These are phyloP conservation scores for Habrosyne pyritoides DNA, from an alignment of 2,888 invertebrate species.

Conservation along the genomic window DNA sequence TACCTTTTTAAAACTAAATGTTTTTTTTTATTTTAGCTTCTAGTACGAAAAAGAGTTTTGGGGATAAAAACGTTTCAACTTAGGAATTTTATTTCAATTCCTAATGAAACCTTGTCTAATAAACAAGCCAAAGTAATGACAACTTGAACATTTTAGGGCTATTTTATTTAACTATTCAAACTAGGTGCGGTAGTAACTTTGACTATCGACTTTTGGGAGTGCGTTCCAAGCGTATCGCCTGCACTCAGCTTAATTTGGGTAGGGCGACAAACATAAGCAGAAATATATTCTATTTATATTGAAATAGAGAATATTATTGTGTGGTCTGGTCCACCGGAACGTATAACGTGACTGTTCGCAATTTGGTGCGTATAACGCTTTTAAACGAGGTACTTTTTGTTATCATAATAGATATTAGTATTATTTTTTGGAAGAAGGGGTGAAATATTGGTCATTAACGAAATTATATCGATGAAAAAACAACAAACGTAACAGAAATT, in stretches of 20 bases:
- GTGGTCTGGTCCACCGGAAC: conserved; percentile 28
- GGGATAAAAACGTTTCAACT: neutral
- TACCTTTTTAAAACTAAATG: neutral
- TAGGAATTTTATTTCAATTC: neutral
- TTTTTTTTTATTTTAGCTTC: too few relatives aligned
- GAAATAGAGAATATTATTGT: conserved; percentile 1
- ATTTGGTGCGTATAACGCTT: conserved; percentile 2
- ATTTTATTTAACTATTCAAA: conserved; percentile 26
- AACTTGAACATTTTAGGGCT: conserved; percentile 13
- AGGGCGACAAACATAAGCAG: conserved; percentile 17
- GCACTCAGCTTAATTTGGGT: conserved; percentile 64
- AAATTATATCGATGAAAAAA: neutral
- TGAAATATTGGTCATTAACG: neutral
- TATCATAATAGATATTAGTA: neutral
- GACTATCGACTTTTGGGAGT: conserved; percentile 34
- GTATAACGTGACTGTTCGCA: conserved; percentile 44
- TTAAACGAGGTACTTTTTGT: conserved; percentile 5
- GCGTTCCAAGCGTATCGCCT: conserved; percentile 32
- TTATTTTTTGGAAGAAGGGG: neutral
- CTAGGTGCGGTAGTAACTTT: conserved; percentile 25
- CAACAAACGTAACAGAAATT: too few relatives aligned
- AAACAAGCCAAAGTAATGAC: conserved; percentile 24
- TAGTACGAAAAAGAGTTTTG: too few relatives aligned
- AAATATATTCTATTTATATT: neutral
- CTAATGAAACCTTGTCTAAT: neutral